phyloP scores from a whole-genome alignment of 2,113 vertebrate species.

The Peromyscus leucopus region DNA sequence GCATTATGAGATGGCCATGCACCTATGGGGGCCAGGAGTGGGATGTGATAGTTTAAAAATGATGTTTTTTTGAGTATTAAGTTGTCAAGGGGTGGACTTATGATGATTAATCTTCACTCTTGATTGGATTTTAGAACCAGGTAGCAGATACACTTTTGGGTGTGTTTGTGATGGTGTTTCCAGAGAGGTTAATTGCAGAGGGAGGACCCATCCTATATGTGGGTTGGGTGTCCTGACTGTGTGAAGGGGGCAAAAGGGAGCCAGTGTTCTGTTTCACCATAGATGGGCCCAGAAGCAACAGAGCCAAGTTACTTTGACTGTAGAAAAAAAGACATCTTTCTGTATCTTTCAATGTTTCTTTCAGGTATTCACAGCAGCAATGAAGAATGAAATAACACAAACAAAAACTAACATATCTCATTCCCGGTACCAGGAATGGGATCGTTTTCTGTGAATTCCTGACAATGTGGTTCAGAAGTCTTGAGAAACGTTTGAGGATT shows the following conservation, averaged over 20 bases:
- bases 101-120: not conserved
- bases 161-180: not conserved
- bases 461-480: not conserved
- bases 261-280: not conserved
- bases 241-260: not conserved
- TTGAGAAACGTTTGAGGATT: not conserved
- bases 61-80: not conserved
- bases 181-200: not conserved
- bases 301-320: too few relatives aligned
- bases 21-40: not conserved
- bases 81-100: not conserved
- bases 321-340: not conserved
- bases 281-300: not conserved
- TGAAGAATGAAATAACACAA: not conserved
- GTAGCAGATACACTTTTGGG: not conserved
- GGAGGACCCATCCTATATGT: not conserved
- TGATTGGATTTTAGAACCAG: not conserved
- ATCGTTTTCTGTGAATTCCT: not conserved
- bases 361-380: not conserved
- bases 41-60: not conserved
- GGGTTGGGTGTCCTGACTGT: not conserved
- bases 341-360: not conserved
- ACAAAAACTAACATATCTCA: not conserved
- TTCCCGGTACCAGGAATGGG: not conserved
- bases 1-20: not conserved